Conservation (phyloP, 2,888 invertebrate genomes). For the Nebria brevicollis region DNA sequence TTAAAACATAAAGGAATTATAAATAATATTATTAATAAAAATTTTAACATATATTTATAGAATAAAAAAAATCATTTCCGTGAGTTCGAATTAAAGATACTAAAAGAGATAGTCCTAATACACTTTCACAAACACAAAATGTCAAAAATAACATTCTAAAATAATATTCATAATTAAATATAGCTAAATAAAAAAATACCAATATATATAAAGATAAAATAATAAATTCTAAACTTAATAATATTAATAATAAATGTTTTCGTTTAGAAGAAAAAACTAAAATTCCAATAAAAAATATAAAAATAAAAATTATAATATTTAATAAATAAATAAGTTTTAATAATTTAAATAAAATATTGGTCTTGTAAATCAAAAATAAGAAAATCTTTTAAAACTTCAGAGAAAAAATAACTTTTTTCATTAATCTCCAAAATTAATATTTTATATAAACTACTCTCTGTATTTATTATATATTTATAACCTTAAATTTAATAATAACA, state of each 20-base stretch:
- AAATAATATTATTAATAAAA: constrained; percentile 24
- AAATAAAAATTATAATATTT: constrained; percentile 62
- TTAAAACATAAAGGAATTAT: constrained; percentile 5
- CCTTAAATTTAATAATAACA: constrained; percentile 59
- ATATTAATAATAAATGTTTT: constrained; percentile 69
- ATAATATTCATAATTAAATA: constrained; percentile 65
- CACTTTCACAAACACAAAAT: constrained; percentile 73
- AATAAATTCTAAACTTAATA: constrained; percentile 71
- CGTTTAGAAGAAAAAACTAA: constrained; percentile 67
- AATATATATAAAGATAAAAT: constrained; percentile 68
- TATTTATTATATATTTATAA: constrained; percentile 48
- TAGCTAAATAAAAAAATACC: constrained; percentile 64
- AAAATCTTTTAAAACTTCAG: constrained; percentile 70
- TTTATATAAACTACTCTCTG: constrained; percentile 73
- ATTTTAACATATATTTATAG: constrained; percentile 19
- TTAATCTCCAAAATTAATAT: constrained; percentile 73
- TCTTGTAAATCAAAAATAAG: constrained; percentile 75
- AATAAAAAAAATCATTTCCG: constrained; percentile 26
- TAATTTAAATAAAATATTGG: constrained; percentile 74
- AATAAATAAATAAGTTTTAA: constrained; percentile 66
- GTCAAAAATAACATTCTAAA: constrained; percentile 71
- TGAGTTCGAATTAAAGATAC: constrained; percentile 55
- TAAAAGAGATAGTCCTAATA: constrained; percentile 72
- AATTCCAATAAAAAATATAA: constrained; percentile 66
- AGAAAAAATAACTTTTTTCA: constrained; percentile 63